phyloP scores from a whole-genome alignment of 1,140 invertebrate species.

The Drosophila arawakana region DNA sequence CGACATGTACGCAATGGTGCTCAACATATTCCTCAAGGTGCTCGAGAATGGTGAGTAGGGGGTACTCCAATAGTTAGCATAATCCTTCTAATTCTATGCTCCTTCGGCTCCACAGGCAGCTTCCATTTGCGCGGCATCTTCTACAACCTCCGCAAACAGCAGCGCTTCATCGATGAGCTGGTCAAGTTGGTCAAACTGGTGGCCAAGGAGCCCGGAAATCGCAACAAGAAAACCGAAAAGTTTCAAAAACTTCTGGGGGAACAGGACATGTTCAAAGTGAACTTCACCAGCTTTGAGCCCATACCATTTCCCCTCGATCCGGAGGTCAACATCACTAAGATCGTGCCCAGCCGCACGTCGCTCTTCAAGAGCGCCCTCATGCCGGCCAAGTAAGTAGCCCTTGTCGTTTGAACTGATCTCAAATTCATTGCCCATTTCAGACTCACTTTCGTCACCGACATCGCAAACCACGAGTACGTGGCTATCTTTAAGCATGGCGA shows the following conservation, averaged over 20 bases:
- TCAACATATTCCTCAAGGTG: slow-evolving; percentile 93
- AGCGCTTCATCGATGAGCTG: slow-evolving; percentile 95
- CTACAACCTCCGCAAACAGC: slow-evolving; percentile 92
- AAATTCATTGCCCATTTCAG: slow-evolving; percentile 30
- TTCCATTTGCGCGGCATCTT: slow-evolving; percentile 87
- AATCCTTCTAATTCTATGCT: background rate
- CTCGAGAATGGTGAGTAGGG: slow-evolving; percentile 85
- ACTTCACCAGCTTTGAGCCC: slow-evolving; percentile 96
- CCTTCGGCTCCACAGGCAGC: slow-evolving; percentile 44
- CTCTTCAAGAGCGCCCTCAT: slow-evolving; percentile 99
- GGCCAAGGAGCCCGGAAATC: slow-evolving; percentile 95
- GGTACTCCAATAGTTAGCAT: background rate
- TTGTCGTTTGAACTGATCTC: too few relatives aligned
- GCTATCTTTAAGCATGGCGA: slow-evolving; percentile 99
- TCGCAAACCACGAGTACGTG: slow-evolving; percentile 93
- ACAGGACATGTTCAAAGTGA: slow-evolving; percentile 92
- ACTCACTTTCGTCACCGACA: slow-evolving; percentile 93
- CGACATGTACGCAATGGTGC: slow-evolving; percentile 95
- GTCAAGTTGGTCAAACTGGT: slow-evolving; percentile 96
- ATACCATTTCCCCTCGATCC: slow-evolving; percentile 98
- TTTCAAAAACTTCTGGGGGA: slow-evolving; percentile 93
- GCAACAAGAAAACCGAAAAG: slow-evolving; percentile 96
- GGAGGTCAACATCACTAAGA: slow-evolving; percentile 94
- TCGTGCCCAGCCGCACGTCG: slow-evolving; percentile 94
- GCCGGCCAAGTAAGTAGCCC: slow-evolving; percentile 91